Percentiles rank a stretch among this genome's conserved stretches.
These are phyloP conservation scores for Nemapogon koenigi DNA, from an alignment of 2,888 invertebrate genomes.

Conservation along the genomic window DNA sequence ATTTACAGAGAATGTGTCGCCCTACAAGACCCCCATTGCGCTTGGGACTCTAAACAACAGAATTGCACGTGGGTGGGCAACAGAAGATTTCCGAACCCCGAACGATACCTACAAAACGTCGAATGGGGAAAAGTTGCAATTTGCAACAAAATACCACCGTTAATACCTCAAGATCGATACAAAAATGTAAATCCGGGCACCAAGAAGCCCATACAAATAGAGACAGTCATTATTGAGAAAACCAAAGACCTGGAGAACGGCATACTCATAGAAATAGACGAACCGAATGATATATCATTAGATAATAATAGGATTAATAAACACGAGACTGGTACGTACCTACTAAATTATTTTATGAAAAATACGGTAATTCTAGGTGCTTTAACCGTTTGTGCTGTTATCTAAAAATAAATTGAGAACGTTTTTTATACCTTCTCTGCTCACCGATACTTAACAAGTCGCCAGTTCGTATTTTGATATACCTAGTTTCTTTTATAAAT, in stretches of 20 bases:
- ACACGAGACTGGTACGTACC: conserved; percentile 48
- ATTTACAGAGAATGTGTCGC: conserved; percentile 83
- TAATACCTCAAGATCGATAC: conserved; percentile 38
- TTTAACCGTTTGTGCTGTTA: too few relatives aligned
- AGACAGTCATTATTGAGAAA: conserved; percentile 59
- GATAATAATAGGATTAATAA: conserved; percentile 56
- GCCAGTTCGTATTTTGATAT: too few relatives aligned
- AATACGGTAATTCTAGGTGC: too few relatives aligned
- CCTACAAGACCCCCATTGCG: conserved; percentile 96
- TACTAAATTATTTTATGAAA: not conserved
- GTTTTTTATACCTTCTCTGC: too few relatives aligned
- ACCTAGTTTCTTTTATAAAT: too few relatives aligned
- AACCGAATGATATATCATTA: conserved; percentile 67
- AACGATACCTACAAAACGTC: conserved; percentile 76
- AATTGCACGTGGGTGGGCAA: conserved; percentile 64
- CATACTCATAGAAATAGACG: conserved; percentile 70
- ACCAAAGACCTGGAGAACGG: conserved; percentile 68
- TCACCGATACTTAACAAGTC: too few relatives aligned
- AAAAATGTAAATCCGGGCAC: conserved; percentile 50
- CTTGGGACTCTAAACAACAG: conserved; percentile 83
- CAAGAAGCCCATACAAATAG: conserved; percentile 41
- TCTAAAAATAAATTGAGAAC: too few relatives aligned
- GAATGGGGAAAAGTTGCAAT: conserved; percentile 70
- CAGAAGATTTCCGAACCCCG: conserved; percentile 66
- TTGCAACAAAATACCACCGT: conserved; percentile 56